Base-by-base conservation (phyloP, 2,113 vertebrate species). In the Gavia stellata region DNA sequence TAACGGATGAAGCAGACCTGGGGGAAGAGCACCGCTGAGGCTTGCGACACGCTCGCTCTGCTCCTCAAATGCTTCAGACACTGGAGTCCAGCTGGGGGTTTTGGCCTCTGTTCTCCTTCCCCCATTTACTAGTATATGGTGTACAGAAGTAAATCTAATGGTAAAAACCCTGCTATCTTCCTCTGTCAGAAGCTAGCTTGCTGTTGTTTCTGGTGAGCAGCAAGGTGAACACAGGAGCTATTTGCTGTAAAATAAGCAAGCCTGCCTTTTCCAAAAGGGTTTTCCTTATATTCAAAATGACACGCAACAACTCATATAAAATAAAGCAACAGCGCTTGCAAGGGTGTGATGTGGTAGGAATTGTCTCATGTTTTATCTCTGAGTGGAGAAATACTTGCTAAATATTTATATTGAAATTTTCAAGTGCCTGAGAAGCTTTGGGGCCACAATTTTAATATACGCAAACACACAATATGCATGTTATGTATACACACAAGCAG, bases 401-500 rank as follows among this genome's bases (percentile, higher is more conserved):
- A 93, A 80, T 78, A 93, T 86, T 92, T 82, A 80, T 58, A 58
- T 3, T 58, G 61, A 81, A 88, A 79, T 31, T 31, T 81, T 61
- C 68, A 49, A 42, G 81, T 6, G 77, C 36, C 63, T 62, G 58
- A 21, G 52, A n/a, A 77, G 24, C 59, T 92, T 15, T 21, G 0
- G 55, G 63, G 53, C 58, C 47, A 12, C 2, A 28, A 29, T 66
- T 84, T 73, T 29, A 90, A 56, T 15, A 17, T n/a, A 38, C 52
- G 49, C 40, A 78, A 56, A n/a, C 50, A 47, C 26, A 31, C 2
- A 13, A 6, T 9, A 21, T 4, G 15, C 11, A 7, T 13, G 19
- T 47, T 29, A 9, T 0, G 2, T 26, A 28, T 1, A 59, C 10
- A 31, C 11, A 24, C 36, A 7, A 0, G 1, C 10, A 61, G 23